phyloP scores from a whole-genome alignment of 1,140 invertebrate genomes.

The Camponotus vicinus region DNA sequence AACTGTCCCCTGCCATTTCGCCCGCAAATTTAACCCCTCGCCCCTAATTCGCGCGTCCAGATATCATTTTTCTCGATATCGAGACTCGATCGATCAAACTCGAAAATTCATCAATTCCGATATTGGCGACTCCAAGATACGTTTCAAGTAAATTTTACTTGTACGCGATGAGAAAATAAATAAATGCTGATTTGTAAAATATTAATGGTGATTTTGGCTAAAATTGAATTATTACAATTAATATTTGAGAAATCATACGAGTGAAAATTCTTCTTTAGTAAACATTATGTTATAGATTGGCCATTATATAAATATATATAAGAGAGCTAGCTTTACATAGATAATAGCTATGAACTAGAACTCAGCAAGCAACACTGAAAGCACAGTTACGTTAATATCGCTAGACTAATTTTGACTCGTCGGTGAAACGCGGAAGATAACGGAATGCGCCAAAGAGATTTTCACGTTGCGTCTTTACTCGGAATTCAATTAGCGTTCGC shows the following conservation, averaged over 20 bases:
- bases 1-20: not conserved
- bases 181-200: too few species aligned
- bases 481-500: not conserved
- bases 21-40: not conserved
- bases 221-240: not conserved
- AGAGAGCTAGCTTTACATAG: constrained; percentile 39
- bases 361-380: constrained; percentile 37
- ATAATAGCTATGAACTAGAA: constrained; percentile 59
- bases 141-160: constrained; percentile 6
- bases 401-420: constrained; percentile 57
- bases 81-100: not conserved
- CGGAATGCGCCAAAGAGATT: constrained; percentile 21
- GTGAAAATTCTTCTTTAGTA: not conserved
- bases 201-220: not conserved
- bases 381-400: constrained; percentile 63
- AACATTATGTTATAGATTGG: constrained; percentile 15
- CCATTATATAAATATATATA: not conserved
- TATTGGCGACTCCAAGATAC: not conserved
- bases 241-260: constrained; percentile 22
- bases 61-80: not conserved
- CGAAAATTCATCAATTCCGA: not conserved
- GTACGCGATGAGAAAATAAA: not conserved
- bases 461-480: constrained; percentile 43
- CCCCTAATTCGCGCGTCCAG: not conserved
- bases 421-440: constrained; percentile 55